Conservation (phyloP, 2,888 invertebrate species). For the Thysanoteuthis rhombus region DNA sequence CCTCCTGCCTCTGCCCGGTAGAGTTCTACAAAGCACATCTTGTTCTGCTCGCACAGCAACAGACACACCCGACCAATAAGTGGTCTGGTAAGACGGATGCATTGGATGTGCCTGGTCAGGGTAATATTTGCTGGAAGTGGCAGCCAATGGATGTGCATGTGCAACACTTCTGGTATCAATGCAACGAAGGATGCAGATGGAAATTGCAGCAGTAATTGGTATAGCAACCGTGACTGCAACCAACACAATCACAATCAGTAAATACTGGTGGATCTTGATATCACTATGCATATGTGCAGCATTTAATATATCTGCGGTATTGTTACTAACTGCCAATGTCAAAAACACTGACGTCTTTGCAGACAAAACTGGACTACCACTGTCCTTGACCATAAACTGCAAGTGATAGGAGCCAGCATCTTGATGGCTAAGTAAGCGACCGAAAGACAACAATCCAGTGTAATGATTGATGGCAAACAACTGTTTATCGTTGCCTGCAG, state of each 20-base stretch:
- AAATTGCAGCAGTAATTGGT: not conserved
- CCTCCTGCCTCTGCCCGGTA: not conserved
- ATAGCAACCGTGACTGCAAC: not conserved
- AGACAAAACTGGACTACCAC: not conserved
- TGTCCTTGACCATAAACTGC: not conserved
- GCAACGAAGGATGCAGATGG: not conserved
- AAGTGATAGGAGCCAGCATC: not conserved
- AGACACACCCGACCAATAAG: not conserved
- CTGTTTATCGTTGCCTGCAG: not conserved
- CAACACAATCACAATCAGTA: slow-evolving; percentile 12
- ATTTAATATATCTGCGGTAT: not conserved
- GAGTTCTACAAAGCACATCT: slow-evolving; percentile 12
- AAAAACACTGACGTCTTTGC: not conserved
- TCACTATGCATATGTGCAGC: not conserved
- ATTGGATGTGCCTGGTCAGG: not conserved
- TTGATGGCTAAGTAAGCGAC: not conserved
- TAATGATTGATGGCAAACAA: slow-evolving; percentile 12
- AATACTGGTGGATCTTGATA: slow-evolving; percentile 12
- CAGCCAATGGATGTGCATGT: slow-evolving; percentile 12
- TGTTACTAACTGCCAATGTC: not conserved
- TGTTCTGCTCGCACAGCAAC: not conserved
- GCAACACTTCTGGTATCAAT: slow-evolving; percentile 12
- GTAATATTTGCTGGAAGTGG: not conserved
- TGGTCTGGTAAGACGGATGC: not conserved
- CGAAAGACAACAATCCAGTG: not conserved